These are phyloP conservation scores for Salminus brasiliensis DNA, from an alignment of 2,113 vertebrate species.

Conservation along the genomic window DNA sequence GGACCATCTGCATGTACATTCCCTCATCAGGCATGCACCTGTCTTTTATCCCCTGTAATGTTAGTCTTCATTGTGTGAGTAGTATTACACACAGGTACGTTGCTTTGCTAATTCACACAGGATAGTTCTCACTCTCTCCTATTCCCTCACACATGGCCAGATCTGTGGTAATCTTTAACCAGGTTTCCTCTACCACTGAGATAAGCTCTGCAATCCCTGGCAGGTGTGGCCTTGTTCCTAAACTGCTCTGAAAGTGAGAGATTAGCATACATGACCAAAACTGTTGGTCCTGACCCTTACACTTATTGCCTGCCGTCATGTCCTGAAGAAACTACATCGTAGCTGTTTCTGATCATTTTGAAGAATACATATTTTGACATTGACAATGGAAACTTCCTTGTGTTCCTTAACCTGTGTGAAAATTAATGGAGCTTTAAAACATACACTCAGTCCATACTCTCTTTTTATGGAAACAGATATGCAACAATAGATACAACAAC, in stretches of 20 bases:
- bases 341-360: too few relatives aligned
- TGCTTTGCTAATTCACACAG: not conserved
- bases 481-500: too few relatives aligned
- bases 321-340: too few relatives aligned
- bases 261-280: not conserved
- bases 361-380: too few relatives aligned
- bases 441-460: too few relatives aligned
- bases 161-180: slow-evolving; percentile 50
- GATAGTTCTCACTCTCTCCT: not conserved
- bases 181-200: not conserved
- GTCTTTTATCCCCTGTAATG: not conserved
- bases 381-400: too few relatives aligned
- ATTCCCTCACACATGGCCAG: not conserved
- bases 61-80: not conserved
- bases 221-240: slow-evolving; percentile 42
- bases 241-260: not conserved
- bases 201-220: slow-evolving; percentile 32
- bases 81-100: not conserved
- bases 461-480: too few relatives aligned
- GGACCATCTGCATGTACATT: too few relatives aligned
- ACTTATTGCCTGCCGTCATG: too few relatives aligned
- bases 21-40: not conserved
- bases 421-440: too few relatives aligned
- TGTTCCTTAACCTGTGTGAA: too few relatives aligned
- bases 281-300: not conserved